Evolutionary conservation across 1,140 invertebrate genomes (phyloP), one percentile per base, ranked within the genome.

Genomic region (Caligus rogercresseyi): DNA sequence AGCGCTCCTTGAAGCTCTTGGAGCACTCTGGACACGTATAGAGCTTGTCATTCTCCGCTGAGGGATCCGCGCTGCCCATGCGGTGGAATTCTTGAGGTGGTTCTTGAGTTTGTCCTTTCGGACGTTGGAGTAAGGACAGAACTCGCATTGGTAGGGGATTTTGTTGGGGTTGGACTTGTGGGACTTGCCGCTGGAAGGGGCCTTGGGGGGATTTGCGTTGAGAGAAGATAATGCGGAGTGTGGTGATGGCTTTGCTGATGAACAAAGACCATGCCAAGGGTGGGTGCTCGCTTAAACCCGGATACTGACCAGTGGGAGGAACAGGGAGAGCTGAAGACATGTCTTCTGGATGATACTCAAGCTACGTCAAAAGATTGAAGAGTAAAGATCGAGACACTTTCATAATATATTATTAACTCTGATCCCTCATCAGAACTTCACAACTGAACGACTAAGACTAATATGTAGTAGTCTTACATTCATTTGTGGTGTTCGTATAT

Each of bases 111-210:
- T 63, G 43, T 68, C 67, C 25, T 67, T 67, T 20, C 67, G 66
- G 58, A 66, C 69, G 63, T 69, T 69, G n/a, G 61, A 58, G 26
- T 66, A 66, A n/a, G 65, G 61, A 63, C 78, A 79, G 51, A 75
- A 70, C 63, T 73, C 72, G 66, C 78, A 79, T 63, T 71, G 14
- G 18, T 43, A 43, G 7, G 31, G 31, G 31, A 43, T 43, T 43
- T 43, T 43, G 31, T 43, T 43, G 31, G 31, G 31, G 31, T 43
- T 43, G 31, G 31, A 43, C n/a, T 43, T 43, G 31, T 43, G 31
- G n/a, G 31, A 43, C 31, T 43, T 43, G 7, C 7, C 7, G 31
- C 7, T 11, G 31, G 31, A 43, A n/a, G 31, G n/a, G 31, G 31
- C 7, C n/a, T 43, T 43, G 31, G 31, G 31, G n/a, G 31, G 31